A percentile compares a stretch with the other conserved stretches of the same genome.
These are phyloP conservation scores for Maniola jurtina DNA, from an alignment of 1,140 invertebrate species.

Conservation along the genomic window DNA sequence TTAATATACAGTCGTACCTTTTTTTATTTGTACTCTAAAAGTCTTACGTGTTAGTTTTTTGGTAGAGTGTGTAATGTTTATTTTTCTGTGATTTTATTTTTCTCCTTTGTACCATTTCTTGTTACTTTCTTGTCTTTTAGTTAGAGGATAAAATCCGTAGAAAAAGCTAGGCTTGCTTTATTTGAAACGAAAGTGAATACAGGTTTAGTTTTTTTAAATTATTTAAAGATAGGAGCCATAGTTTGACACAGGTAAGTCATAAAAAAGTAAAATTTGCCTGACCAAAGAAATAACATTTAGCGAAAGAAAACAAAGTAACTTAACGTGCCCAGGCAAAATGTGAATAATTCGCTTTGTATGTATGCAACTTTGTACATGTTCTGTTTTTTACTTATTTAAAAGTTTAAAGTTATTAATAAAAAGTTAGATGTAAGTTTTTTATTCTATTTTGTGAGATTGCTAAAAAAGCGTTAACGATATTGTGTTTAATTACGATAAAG, in stretches of 20 bases:
- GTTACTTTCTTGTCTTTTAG: conserved; percentile 46
- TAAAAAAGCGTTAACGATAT: conserved; percentile 27
- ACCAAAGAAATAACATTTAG: conserved; percentile 25
- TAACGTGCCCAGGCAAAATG: conserved; percentile 23
- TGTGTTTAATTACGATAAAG: conserved; percentile 14
- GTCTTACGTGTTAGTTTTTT: conserved; percentile 39
- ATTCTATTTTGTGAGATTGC: conserved; percentile 25
- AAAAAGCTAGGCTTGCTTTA: conserved; percentile 47
- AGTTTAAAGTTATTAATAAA: conserved; percentile 19
- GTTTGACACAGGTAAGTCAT: conserved; percentile 22
- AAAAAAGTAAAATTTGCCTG: conserved; percentile 24
- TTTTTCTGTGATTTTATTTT: conserved; percentile 69
- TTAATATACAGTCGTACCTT: conserved; percentile 31
- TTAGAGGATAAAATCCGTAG: conserved; percentile 66
- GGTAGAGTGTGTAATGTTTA: conserved; percentile 52
- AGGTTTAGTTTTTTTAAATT: conserved; percentile 21
- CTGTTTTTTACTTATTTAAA: conserved; percentile 31
- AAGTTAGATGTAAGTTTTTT: conserved; percentile 24
- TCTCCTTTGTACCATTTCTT: conserved; percentile 47
- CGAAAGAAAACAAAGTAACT: conserved; percentile 18
- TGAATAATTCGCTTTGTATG: conserved; percentile 41
- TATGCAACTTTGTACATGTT: conserved; percentile 32
- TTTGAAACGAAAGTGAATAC: conserved; percentile 30
- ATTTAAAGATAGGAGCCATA: conserved; percentile 5
- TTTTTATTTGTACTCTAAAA: conserved; percentile 19